Evolutionary conservation across 1,140 invertebrate species (phyloP).

Genomic region (Lepidurus couesii): DNA sequence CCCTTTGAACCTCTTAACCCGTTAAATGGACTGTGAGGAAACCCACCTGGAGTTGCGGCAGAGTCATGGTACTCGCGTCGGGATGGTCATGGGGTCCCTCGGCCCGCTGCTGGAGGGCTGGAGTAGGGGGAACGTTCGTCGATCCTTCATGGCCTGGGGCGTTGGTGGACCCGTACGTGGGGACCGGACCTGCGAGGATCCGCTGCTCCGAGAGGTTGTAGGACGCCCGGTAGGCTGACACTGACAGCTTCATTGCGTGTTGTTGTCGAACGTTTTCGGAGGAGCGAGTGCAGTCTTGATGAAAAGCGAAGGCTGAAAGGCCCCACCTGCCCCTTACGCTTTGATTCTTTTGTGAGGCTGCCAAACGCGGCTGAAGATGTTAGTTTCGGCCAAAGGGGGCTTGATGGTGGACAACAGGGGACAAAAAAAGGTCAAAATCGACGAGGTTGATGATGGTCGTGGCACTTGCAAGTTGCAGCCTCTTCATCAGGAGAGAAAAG

Average conservation of each 20-base stretch:
- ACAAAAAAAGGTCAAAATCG: neutral
- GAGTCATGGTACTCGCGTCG: neutral
- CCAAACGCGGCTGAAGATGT: neutral
- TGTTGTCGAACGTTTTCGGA: neutral
- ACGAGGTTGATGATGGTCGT: neutral
- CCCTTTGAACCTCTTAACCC: neutral
- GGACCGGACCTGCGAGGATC: neutral
- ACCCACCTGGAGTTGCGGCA: constrained; percentile 2
- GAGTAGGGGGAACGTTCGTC: neutral
- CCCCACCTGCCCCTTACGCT: neutral
- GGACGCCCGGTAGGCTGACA: constrained; percentile 67
- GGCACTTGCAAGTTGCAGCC: neutral
- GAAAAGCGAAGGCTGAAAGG: neutral
- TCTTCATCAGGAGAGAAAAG: neutral
- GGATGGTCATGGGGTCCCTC: neutral
- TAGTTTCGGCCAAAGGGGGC: neutral
- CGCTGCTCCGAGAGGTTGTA: constrained; percentile 14
- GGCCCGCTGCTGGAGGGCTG: neutral
- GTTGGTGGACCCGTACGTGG: neutral
- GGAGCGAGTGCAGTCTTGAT: neutral
- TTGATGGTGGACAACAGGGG: neutral
- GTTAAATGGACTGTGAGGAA: neutral
- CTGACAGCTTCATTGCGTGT: constrained; percentile 66
- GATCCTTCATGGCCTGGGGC: neutral
- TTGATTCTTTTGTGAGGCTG: neutral